A percentile compares a stretch with the other conserved stretches of the same genome.
Conservation (phyloP, 2,888 invertebrate species). For the Acheta domesticus region DNA sequence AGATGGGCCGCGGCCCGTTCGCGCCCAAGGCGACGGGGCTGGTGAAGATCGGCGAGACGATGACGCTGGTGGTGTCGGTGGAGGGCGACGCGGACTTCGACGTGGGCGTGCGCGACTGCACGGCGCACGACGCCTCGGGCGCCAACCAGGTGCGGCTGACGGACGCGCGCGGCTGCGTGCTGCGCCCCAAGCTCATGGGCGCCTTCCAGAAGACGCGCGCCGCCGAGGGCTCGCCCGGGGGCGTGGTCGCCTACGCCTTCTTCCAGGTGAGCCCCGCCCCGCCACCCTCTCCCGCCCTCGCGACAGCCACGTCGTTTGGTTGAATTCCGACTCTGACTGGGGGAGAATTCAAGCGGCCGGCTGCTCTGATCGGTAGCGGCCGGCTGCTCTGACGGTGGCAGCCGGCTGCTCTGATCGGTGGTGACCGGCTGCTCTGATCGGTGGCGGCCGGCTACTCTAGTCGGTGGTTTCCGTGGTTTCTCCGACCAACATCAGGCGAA, state of each 20-base stretch:
- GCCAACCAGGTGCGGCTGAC: conserved; percentile 66
- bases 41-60: conserved; percentile 75
- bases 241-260: conserved; percentile 72
- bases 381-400: no score
- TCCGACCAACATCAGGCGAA: no score
- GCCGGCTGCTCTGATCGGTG: no score
- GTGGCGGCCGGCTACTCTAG: no score
- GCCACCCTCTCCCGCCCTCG: no score
- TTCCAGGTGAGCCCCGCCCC: conserved; percentile 52
- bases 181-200: conserved; percentile 76
- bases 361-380: no score
- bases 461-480: no score
- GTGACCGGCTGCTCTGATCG: no score
- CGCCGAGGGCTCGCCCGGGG: conserved; percentile 63
- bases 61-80: conserved; percentile 76
- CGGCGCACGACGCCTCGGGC: conserved; percentile 67
- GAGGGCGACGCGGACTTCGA: conserved; percentile 77
- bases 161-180: conserved; percentile 71
- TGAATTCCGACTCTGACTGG: no score
- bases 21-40: conserved; percentile 71
- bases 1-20: conserved; percentile 70
- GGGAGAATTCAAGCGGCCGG: no score
- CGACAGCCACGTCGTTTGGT: no score
- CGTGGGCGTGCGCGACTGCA: conserved; percentile 70
- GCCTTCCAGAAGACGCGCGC: conserved; percentile 72